Base-by-base conservation (phyloP, 2,888 invertebrate genomes). In the Microplitis deprimator region DNA sequence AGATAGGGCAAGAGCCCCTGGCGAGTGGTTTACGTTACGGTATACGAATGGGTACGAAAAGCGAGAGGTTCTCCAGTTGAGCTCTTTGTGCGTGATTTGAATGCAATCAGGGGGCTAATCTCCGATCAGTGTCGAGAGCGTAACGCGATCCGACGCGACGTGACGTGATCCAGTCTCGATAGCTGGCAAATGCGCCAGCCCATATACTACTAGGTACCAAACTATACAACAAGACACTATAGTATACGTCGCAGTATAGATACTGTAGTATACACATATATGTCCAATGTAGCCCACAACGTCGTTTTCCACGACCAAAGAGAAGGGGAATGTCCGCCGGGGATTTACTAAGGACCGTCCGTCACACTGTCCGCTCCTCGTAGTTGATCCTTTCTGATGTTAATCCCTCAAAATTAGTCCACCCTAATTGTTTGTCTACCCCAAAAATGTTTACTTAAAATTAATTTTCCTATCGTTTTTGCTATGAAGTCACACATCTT, bases 81-180 rank as follows among this genome's bases (percentile, higher is more conserved):
- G 86, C 85, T 85, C 87, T 89, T 89, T 89, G 88, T 88, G 87
- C 87, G 87, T 88, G 88, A 88, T 88, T 88, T 87, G 88, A 88
- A 88, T 88, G 88, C 88, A 86, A 88, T 88, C 87, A 85, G 85
- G 81, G 87, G 83, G 87, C 88, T 88, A 89, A 89, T 89, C 88
- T 89, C 86, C 85, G 88, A 89, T 89, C 88, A 88, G 86, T 88
- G 88, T 88, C 88, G 87, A 87, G 87, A 87, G 87, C 87, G 88
- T 88, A 88, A 88, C 87, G 86, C 88, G 86, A 88, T 88, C 88
- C 87, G 87, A 88, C 88, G 84, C 85, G 85, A 88, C 87, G 87
- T 86, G 86, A 87, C 84, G 86, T 85, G 87, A 87, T 87, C 85
- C 84, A 82, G 86, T 83, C 86, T 86, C 85, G 87, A 88, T 88